A percentile compares a stretch with the other conserved stretches of the same genome.
Conservation (phyloP, 2,888 invertebrate genomes). For the Reticulitermes lucifugus region DNA sequence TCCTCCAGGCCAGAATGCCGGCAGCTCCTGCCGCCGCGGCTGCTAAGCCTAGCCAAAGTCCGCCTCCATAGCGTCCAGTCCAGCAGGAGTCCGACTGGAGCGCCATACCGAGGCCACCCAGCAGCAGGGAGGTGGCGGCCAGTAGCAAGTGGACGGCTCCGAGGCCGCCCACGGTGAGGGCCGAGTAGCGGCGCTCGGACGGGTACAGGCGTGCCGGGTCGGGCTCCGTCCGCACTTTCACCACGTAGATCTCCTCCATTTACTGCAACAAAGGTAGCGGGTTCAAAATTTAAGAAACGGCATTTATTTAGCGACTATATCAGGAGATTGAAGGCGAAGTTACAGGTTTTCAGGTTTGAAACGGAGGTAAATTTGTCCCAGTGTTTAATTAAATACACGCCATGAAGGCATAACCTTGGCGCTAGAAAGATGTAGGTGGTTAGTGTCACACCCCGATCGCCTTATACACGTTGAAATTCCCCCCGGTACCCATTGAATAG, state of each 20-base stretch:
- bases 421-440: too few relatives aligned
- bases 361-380: too few relatives aligned
- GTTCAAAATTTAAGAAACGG: too few relatives aligned
- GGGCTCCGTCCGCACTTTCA: constrained; percentile 74
- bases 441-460: too few relatives aligned
- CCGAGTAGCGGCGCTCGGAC: constrained; percentile 75
- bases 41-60: constrained; percentile 53
- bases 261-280: background rate
- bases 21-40: constrained; percentile 57
- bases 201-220: constrained; percentile 72
- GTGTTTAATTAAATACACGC: too few relatives aligned
- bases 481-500: too few relatives aligned
- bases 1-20: constrained; percentile 72
- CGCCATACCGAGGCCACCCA: constrained; percentile 68
- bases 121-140: constrained; percentile 69
- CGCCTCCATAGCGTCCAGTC: constrained; percentile 35
- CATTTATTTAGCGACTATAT: too few relatives aligned
- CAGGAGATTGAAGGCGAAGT: too few relatives aligned
- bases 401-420: too few relatives aligned
- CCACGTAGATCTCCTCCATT: constrained; percentile 77
- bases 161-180: constrained; percentile 74
- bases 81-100: constrained; percentile 21
- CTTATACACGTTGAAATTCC: too few relatives aligned
- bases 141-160: constrained; percentile 73
- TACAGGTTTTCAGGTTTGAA: too few relatives aligned